Evolutionary conservation across 92 coral and sea anemone genomes (phyloP), one percentile per base, ranked within the genome.

Genomic region (Heliopora coerulea): DNA sequence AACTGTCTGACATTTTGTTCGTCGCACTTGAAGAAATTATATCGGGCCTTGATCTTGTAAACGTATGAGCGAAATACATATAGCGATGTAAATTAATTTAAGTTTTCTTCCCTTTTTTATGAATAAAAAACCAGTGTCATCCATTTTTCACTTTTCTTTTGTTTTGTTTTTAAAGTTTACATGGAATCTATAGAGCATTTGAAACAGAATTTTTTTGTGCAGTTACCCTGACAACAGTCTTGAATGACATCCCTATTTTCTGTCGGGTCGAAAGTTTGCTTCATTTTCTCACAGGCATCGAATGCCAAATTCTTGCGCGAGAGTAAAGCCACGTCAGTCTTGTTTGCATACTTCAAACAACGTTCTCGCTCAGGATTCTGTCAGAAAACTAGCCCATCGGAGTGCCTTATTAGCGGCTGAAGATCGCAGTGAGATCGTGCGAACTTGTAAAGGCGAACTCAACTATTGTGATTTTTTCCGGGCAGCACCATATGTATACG

Each of bases 201-300:
- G 32, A 67, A 67, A 33, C 74, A 67, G 74, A 67, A 67, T 27
- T 49, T 48, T 50, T 67, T 67, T 26, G 59, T 46, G 32, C 74
- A 67, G 20, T 67, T 67, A 17, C 74, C 74, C 32, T 23, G 42
- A 9, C 27, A 41, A 41, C 74, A 67, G 13, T 67, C 35, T 17
- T 49, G 33, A 8, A 35, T 49, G 8, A 30, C 30, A 5, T 67
- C 74, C 4, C 48, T 14, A 10, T 30, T 21, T 14, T 67, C 35
- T 23, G 33, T 1, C 5, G 10, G 20, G 46, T 7, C 39, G 23
- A 24, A 41, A 24, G n/a, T n/a, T 14, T 24, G 13, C 4, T 65
- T 7, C 11, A 24, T 0, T 31, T 29, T 46, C 20, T 28, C 30
- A 28, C 14, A 14, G 30, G 61, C 30, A 14, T 56, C 42, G 11